Percentiles rank a stretch among this genome's conserved stretches.
Evolutionary conservation across 2,113 vertebrate genomes (phyloP).

Genomic region (Clinocottus analis): DNA sequence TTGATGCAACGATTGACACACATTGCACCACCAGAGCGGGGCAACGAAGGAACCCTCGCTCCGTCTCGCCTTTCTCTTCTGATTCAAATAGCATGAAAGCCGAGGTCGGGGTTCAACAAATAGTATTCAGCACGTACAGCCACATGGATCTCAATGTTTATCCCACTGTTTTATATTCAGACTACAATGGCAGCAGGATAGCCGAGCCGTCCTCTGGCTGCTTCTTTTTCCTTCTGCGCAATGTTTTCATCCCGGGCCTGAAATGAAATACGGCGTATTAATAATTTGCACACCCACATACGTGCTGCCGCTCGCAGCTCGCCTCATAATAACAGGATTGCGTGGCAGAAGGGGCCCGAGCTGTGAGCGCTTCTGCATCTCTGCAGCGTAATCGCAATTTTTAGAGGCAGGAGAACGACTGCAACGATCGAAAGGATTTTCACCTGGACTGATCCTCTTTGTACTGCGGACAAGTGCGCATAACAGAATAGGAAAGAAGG

Average conservation of each 20-base stretch:
- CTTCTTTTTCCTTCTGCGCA: constrained; percentile 3
- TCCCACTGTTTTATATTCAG: constrained; percentile 46
- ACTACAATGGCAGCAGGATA: constrained; percentile 24
- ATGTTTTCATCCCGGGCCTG: constrained; percentile 49
- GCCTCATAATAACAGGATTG: too few species aligned
- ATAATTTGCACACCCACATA: constrained; percentile 53
- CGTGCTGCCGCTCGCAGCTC: constrained; percentile 29
- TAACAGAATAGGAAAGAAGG: not conserved
- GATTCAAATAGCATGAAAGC: not conserved
- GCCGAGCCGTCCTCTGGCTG: not conserved
- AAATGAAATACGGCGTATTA: constrained; percentile 52
- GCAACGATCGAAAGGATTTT: not conserved
- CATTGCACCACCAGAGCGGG: not conserved
- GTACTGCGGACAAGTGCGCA: not conserved
- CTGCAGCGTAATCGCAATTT: too few species aligned
- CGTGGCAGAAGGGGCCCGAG: too few species aligned
- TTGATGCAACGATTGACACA: not conserved
- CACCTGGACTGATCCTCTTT: not conserved
- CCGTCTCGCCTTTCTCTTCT: constrained; percentile 12
- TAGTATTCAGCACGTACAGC: constrained; percentile 8
- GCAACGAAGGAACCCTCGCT: not conserved
- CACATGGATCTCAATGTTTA: constrained; percentile 33
- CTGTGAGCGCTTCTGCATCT: too few species aligned
- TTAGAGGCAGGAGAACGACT: not conserved
- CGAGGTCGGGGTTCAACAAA: constrained; percentile 3